phyloP scores from a whole-genome alignment of 2,113 vertebrate genomes.

The Otis tarda region DNA sequence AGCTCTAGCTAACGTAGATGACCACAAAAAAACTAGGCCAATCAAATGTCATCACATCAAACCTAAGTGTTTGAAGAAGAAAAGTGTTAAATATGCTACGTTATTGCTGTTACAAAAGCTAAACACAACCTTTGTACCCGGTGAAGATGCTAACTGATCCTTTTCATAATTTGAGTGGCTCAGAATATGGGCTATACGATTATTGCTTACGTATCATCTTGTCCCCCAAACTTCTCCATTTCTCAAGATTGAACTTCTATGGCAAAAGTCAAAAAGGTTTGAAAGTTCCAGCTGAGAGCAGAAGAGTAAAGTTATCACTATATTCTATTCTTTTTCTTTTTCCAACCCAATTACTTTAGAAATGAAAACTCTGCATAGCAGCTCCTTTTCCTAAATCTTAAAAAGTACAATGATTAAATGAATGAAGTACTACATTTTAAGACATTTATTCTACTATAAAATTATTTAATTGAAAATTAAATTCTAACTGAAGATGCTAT shows the following conservation, averaged over 20 bases:
- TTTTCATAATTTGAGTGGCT: not conserved
- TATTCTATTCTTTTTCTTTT: not conserved
- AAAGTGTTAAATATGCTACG: not conserved
- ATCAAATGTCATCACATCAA: not conserved
- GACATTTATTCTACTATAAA: slow-evolving; percentile 25
- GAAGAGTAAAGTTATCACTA: not conserved
- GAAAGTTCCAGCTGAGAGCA: not conserved
- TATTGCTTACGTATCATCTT: not conserved
- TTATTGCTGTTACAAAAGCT: not conserved
- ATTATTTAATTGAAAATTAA: slow-evolving; percentile 20
- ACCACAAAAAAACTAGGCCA: not conserved
- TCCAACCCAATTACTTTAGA: not conserved
- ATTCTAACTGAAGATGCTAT: not conserved
- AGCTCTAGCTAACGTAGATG: not conserved
- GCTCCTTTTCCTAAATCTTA: not conserved
- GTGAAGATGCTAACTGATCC: not conserved
- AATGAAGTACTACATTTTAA: not conserved
- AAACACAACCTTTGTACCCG: not conserved
- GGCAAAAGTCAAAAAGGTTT: not conserved
- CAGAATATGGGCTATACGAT: not conserved
- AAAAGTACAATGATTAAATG: not conserved
- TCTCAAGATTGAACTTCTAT: not conserved
- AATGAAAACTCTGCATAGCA: not conserved
- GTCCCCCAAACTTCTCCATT: not conserved
- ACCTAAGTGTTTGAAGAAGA: not conserved